Evolutionary conservation across 2,888 invertebrate species (phyloP), one percentile per base, ranked within the genome.

Genomic region (Patella depressa): DNA sequence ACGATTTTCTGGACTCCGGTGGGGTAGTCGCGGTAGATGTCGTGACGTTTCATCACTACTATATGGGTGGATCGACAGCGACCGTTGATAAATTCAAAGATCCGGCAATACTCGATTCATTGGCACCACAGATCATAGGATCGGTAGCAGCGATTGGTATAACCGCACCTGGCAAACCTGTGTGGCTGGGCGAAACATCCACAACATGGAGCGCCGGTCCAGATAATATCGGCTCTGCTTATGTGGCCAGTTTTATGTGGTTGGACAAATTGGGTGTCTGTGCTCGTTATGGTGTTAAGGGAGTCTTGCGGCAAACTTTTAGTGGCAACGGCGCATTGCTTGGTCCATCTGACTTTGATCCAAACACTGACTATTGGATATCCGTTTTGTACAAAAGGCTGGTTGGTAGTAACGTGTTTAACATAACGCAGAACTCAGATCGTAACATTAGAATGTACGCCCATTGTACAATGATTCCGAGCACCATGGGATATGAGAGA

Each of bases 361-460:
- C 83, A 19, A 72, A 74, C 59, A 82, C 83, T 9, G 82, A 95
- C 85, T 96, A 95, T 92, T 97, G 96, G 94, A 94, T 95, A 87
- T 95, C 95, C 0, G 92, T 95, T 0, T 90, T 97, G 9, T 95
- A 95, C 91, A 97, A 96, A 90, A 94, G 93, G 84, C 92, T 96
- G 19, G 95, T 96, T 82, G 96, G 96, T 0, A 92, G 92, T 59
- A 93, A 93, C 89, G 95, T 95, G 0, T 89, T 95, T n/a, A 74
- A 79, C 15, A 80, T 86, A 15, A 75, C 59, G 0, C 55, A 75
- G 7, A 71, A 74, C 2, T 7, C 45, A 45, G 45, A 45, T 45
- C 45, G 45, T 45, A n/a, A 55, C 1, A 92, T 94, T 2, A 93
- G 95, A 83, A 90, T 95, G 83, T 96, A 96, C 86, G 94, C 95